Evolutionary conservation across 2,797 vertebrate genomes (phyloP), one percentile per base, ranked within the genome.

Genomic region (Anguilla anguilla): DNA sequence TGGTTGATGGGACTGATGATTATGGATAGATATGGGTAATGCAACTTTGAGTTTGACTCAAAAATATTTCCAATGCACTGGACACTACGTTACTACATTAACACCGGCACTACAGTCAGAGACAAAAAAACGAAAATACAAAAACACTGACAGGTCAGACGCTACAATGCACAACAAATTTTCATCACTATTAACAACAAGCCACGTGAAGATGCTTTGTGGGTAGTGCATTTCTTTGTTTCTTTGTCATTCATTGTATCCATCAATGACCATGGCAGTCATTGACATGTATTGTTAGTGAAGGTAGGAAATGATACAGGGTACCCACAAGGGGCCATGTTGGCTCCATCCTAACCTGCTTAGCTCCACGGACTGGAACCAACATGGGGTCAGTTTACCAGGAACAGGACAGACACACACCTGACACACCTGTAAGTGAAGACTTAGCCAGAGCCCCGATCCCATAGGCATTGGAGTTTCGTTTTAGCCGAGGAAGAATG

Each of bases 381-480:
- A 95, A 94, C 96, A 96, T 97, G 96, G 96, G 95, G 96, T 94
- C 92, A 39, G 85, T 96, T 96, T 97, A 95, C 94, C 95, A 92
- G 92, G 94, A 92, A 94, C 93, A 94, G 92, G 89, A 95, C 93
- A 96, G 94, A 96, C 96, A 96, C 95, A 90, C 96, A 94, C 95
- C 97, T 96, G 95, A 96, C 97, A 99, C 97, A 99, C 99, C 99
- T 98, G 98, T 97, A 97, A 99, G 98, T 92, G 99, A 99, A 88
- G 99, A 99, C 95, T 99, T 99, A 96, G 99, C 99, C 96, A 99
- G 96, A 95, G 99, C 99, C 86, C 99, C 98, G 92, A 99, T 99
- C 94, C 99, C 97, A 84, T 99, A 99, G 90, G 98, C 97, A 89
- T 99, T 99, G 89, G 99, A 99, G 95, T 99, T 97, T 90, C 96